These are phyloP conservation scores for Epizoanthus stellaris DNA, from an alignment of 92 coral and sea anemone genomes.

Conservation along the genomic window DNA sequence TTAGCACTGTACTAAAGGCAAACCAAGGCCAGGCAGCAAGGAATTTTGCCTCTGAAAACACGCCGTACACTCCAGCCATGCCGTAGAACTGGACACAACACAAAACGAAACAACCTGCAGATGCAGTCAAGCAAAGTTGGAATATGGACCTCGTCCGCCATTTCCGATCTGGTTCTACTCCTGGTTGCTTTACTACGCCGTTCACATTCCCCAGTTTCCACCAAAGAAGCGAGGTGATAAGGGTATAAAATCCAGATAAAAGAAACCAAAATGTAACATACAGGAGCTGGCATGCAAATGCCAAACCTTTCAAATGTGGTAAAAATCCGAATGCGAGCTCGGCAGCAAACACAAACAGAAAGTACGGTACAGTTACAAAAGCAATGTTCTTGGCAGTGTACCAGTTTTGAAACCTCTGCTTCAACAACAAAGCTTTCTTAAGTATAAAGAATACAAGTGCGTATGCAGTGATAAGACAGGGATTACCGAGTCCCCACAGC, in stretches of 20 bases:
- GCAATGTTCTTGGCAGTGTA: conserved; percentile 69
- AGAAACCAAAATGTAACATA: conserved; percentile 44
- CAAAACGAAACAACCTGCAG: conserved; percentile 60
- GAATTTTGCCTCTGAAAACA: conserved; percentile 49
- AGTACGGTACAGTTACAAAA: conserved; percentile 63
- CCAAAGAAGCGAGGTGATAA: conserved; percentile 57
- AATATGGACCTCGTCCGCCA: conserved; percentile 62
- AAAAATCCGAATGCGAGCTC: conserved; percentile 62
- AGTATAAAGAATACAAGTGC: conserved; percentile 69
- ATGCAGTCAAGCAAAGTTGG: conserved; percentile 65
- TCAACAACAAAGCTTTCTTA: conserved; percentile 67
- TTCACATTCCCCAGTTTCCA: conserved; percentile 13
- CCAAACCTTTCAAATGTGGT: conserved; percentile 48
- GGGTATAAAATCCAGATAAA: conserved; percentile 56
- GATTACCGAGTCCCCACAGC: conserved; percentile 78
- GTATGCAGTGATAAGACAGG: conserved; percentile 70
- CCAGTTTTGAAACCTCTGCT: conserved; percentile 69
- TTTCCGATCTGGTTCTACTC: background rate
- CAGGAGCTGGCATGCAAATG: conserved; percentile 69
- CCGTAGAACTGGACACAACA: conserved; percentile 70
- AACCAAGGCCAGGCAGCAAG: conserved; percentile 84
- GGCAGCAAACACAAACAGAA: conserved; percentile 60
- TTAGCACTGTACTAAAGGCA: conserved; percentile 58
- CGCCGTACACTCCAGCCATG: conserved; percentile 72
- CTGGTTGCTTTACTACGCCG: conserved; percentile 4